These are phyloP conservation scores for Spea bombifrons DNA, from an alignment of 2,113 vertebrate genomes.

Conservation along the genomic window DNA sequence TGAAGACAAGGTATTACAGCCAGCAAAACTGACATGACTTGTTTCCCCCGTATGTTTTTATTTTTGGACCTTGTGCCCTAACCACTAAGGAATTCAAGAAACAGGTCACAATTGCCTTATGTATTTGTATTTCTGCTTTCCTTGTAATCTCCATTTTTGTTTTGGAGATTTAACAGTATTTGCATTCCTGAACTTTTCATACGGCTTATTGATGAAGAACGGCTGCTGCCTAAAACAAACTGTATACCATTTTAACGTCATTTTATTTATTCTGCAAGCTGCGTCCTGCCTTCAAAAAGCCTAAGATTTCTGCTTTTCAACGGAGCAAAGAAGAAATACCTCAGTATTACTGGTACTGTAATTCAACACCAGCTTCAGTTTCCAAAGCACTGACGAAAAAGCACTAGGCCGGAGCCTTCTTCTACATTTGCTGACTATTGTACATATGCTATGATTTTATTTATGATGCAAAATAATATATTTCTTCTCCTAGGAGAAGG, in stretches of 20 bases:
- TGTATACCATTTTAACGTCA: conserved; percentile 55
- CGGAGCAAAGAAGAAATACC: conserved; percentile 69
- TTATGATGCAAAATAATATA: conserved; percentile 82
- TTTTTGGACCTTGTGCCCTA: conserved; percentile 54
- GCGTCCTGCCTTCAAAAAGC: conserved; percentile 57
- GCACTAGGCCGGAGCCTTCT: conserved; percentile 63
- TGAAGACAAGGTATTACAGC: conserved; percentile 11
- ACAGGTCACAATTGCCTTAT: conserved; percentile 54
- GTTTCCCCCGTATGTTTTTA: not conserved
- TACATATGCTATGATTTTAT: conserved; percentile 71
- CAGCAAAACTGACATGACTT: conserved; percentile 39
- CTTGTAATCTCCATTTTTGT: conserved; percentile 41
- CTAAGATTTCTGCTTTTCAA: conserved; percentile 65
- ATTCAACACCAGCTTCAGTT: conserved; percentile 56
- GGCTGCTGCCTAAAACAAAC: conserved; percentile 45
- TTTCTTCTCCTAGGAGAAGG: conserved; percentile 73
- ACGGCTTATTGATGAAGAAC: conserved; percentile 51
- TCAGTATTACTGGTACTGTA: conserved; percentile 76
- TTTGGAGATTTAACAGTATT: conserved; percentile 71
- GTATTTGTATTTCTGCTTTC: conserved; percentile 39
- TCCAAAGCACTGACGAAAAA: conserved; percentile 66
- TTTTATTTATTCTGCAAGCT: conserved; percentile 71
- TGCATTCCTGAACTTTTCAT: conserved; percentile 60
- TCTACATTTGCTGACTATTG: conserved; percentile 66
- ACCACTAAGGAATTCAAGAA: conserved; percentile 55